Evolutionary conservation across 2,888 invertebrate species (phyloP), one percentile per base, ranked within the genome.

Genomic region (Euplexia lucipara): DNA sequence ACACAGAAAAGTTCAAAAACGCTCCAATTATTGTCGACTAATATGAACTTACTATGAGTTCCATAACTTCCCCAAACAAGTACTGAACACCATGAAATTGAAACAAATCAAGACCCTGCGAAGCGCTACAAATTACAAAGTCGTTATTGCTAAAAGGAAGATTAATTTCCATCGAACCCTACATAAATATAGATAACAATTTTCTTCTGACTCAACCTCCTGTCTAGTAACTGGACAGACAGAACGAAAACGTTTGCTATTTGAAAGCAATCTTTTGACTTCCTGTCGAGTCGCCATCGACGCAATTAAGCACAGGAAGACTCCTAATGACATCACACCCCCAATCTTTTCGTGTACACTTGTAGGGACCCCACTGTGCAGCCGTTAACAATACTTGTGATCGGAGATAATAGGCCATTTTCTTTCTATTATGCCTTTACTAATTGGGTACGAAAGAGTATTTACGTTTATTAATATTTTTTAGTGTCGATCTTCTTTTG

Each of bases 281-380:
- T 95, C 95, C 95, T 93, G 90, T 82, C 82, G 86, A 87, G 88
- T 88, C 90, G 88, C 90, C 88, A 90, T 90, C 86, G 88, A 84
- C 86, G 92, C 95, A 95, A 94, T 95, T 94, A 95, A 90, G 86
- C 83, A 80, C 90, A 90, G 95, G 95, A 95, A 93, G 87, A 83
- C 78, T 79, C 75, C 86, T 92, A 92, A 94, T 92, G 90, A 91
- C 85, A 88, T 88, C 88, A 88, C 87, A 84, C 81, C 85, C 86
- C 86, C 73, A 87, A 87, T 88, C 84, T 86, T 83, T 83, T 86
- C 81, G 75, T 82, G 78, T 81, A 84, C 78, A 73, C 69, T 71
- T 63, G 76, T 71, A 62, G 82, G 72, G 70, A 54, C 45, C 52
- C 82, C 78, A 78, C 79, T 73, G 63, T 61, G 65, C 60, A 59